Evolutionary conservation across 2,113 vertebrate species (phyloP), one percentile per base, ranked within the genome.

Genomic region (Osmerus eperlanus): DNA sequence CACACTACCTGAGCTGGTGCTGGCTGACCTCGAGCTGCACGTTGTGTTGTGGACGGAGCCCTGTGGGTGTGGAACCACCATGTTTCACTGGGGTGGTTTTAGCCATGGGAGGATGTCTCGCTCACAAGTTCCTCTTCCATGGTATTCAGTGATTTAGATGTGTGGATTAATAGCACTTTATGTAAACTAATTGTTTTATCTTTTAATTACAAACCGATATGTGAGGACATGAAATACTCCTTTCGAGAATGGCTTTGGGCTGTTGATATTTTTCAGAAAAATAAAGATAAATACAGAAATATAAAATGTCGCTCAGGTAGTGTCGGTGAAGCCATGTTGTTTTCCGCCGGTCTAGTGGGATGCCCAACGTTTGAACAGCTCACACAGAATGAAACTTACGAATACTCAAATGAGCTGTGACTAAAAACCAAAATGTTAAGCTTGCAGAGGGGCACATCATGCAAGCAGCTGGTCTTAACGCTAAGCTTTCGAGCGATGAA

Each of bases 101-200:
- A 70, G 51, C 65, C 62, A 68, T 70, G 67, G 53, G 19, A 68
- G 68, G 61, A 83, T 70, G 65, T 54, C 32, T 73, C 28, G 56
- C 68, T 65, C 55, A 28, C 25, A 14, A 55, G 67, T 71, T 77
- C 80, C 55, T 70, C 76, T 81, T 62, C 71, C 81, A 67, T 73
- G 77, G 75, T 72, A 74, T 70, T 47, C 79, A 67, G 65, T 78
- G 81, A 88, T 89, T 88, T 89, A 78, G 79, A 89, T 78, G 72
- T 84, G 85, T 88, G 88, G 82, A 90, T 86, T 86, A 87, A 86
- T 86, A 88, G 91, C 91, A 92, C 91, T 92, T 92, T 92, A 92
- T 91, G 84, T 90, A 87, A 88, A 89, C 83, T 77, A 80, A 85
- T 85, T 84, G 72, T 84, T 89, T 88, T 82, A 84, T 83, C 78